Percentiles rank a stretch among this genome's conserved stretches.
Conservation (phyloP, 2,888 invertebrate species). For the Lucinisca nassula region DNA sequence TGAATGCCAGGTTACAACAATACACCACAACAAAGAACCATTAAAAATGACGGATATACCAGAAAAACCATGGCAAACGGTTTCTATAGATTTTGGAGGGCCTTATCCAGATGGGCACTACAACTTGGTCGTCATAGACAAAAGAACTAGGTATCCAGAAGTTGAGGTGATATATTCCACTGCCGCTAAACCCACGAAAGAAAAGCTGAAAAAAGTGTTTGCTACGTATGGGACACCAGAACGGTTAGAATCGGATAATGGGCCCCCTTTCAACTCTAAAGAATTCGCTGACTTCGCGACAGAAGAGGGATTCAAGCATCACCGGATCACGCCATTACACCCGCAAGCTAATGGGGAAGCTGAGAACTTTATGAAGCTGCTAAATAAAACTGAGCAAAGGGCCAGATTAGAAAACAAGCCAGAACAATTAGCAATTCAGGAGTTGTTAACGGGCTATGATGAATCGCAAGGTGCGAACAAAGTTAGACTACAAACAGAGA, state of each 20-base stretch:
- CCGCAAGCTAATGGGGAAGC: slow-evolving; percentile 60
- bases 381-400: slow-evolving; percentile 5
- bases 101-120: too few species aligned
- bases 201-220: not conserved
- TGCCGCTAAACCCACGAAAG: not conserved
- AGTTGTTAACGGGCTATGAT: slow-evolving; percentile 3
- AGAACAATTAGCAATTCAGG: not conserved
- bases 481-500: not conserved
- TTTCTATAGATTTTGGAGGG: slow-evolving; percentile 30
- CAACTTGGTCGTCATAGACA: not conserved
- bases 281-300: not conserved
- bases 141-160: slow-evolving; percentile 9
- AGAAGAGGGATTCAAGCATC: slow-evolving; percentile 5
- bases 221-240: not conserved
- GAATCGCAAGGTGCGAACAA: not conserved
- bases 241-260: not conserved
- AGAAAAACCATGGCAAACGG: slow-evolving; percentile 22
- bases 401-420: not conserved
- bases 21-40: slow-evolving; percentile 35
- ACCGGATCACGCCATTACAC: slow-evolving; percentile 1
- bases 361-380: slow-evolving; percentile 24
- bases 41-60: slow-evolving; percentile 45
- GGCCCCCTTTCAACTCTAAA: slow-evolving; percentile 30
- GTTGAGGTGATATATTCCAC: not conserved
- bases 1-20: slow-evolving; percentile 50